Percentiles rank a stretch among this genome's conserved stretches.
These are phyloP conservation scores for Gymnocheta viridis DNA, from an alignment of 2,888 invertebrate genomes.

Conservation along the genomic window DNA sequence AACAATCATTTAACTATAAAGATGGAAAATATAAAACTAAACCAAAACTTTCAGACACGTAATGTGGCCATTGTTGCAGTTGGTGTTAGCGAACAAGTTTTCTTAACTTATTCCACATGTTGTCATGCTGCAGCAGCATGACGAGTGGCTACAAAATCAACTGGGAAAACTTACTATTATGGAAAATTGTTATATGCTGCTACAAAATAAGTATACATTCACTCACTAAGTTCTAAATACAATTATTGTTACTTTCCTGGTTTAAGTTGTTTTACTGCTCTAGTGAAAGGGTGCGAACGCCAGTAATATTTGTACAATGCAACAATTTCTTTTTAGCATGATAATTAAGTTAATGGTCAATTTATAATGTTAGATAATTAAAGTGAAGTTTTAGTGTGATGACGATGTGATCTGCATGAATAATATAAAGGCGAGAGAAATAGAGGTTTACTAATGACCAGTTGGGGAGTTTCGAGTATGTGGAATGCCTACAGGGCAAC, in stretches of 20 bases:
- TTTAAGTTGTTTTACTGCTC: slow-evolving; percentile 30
- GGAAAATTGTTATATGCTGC: slow-evolving; percentile 48
- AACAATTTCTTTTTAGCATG: slow-evolving; percentile 32
- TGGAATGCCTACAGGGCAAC: not conserved
- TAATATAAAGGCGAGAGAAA: not conserved
- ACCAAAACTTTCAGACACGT: slow-evolving; percentile 68
- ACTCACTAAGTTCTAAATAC: slow-evolving; percentile 1
- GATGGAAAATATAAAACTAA: slow-evolving; percentile 25
- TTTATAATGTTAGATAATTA: slow-evolving; percentile 47
- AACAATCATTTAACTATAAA: slow-evolving; percentile 63
- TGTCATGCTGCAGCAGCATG: not conserved
- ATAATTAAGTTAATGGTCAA: slow-evolving; percentile 64
- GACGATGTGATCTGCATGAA: slow-evolving; percentile 1
- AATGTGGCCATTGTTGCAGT: slow-evolving; percentile 53
- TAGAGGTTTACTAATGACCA: not conserved
- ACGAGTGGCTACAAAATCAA: slow-evolving; percentile 20
- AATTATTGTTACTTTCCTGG: slow-evolving; percentile 49
- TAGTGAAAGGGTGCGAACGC: not conserved
- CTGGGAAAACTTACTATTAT: slow-evolving; percentile 64
- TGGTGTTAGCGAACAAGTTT: slow-evolving; percentile 52
- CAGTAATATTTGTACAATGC: slow-evolving; percentile 7
- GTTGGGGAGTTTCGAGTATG: not conserved
- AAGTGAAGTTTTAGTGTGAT: slow-evolving; percentile 5
- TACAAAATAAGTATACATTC: not conserved
- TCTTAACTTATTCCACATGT: slow-evolving; percentile 28